Evolutionary conservation across 2,113 vertebrate genomes (phyloP), one percentile per base, ranked within the genome.

Genomic region (Strix aluco): DNA sequence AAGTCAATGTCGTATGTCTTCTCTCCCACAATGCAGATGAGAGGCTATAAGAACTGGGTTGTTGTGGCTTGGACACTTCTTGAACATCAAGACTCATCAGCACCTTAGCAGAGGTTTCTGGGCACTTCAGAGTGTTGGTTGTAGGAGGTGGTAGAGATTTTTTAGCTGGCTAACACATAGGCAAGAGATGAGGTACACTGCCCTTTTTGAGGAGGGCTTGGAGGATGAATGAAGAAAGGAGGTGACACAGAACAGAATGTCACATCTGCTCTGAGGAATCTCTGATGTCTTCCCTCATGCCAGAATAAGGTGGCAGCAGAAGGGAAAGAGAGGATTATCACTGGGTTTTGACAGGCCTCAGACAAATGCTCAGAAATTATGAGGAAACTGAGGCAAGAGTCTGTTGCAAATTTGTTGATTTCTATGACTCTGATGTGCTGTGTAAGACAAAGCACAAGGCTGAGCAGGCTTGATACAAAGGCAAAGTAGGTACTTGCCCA

Each of bases 21-120:
- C 34, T 72, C 10, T 57, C 14, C 15, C 6, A 4, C 25, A 5
- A n/a, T 0, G 1, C 5, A 65, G 38, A 49, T 0, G 1, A 54
- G 9, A 6, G 32, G 5, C 12, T 80, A 1, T 38, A 79, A 65
- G 44, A 79, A 59, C 9, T 2, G 5, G 13, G 2, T 32, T 71
- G 3, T 30, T 73, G 40, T 38, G 27, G 6, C 20, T 88, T 62
- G 44, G 36, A 54, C 8, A 14, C 26, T 59, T 79, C 15, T 47
- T 88, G 34, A 44, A 18, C 20, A 49, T 72, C 29, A 72, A 40
- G 16, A 71, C 3, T 74, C 34, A 49, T 46, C 12, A 75, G 9
- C 29, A 51, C 5, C 30, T 74, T 42, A 63, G 9, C 14, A 78
- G 27, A 83, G 15, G 21, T 59, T 65, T 81, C 27, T 57, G 52